A percentile compares a stretch with the other conserved stretches of the same genome.
Evolutionary conservation across 2,797 vertebrate genomes (phyloP).

Genomic region (Malurus leucopterus): DNA sequence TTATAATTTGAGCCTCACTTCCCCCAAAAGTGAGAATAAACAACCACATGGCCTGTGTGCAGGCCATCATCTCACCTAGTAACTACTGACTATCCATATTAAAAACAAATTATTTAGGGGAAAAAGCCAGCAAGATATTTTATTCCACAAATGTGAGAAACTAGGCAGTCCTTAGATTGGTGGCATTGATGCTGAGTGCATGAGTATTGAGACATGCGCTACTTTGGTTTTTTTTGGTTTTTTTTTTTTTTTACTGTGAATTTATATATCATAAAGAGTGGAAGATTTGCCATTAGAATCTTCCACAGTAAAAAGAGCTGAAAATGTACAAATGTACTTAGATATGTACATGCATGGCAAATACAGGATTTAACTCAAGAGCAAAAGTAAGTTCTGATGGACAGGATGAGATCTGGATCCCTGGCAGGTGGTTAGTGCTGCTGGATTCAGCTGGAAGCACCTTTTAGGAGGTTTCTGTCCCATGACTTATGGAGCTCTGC

Average conservation of each 20-base stretch:
- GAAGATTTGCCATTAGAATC: not conserved
- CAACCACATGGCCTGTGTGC: accelerated
- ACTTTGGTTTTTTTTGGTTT: not conserved
- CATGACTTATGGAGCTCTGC: not conserved
- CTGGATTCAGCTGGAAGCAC: not conserved
- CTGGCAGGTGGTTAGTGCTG: accelerated
- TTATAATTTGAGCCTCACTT: not conserved
- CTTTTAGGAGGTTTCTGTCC: not conserved
- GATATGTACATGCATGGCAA: not conserved
- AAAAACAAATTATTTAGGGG: not conserved
- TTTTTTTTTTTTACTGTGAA: not conserved
- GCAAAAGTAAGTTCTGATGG: not conserved
- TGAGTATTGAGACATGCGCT: not conserved
- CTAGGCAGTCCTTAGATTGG: not conserved
- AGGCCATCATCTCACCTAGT: not conserved
- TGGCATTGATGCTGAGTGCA: not conserved
- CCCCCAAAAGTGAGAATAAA: not conserved
- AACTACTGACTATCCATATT: not conserved
- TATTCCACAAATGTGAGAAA: not conserved
- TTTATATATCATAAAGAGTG: not conserved
- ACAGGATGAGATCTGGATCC: not conserved
- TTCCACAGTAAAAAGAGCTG: not conserved
- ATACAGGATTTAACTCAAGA: not conserved
- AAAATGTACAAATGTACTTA: not conserved
- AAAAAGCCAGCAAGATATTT: not conserved